phyloP scores from a whole-genome alignment of 2,888 invertebrate genomes.

The Pherbina coryleti region DNA sequence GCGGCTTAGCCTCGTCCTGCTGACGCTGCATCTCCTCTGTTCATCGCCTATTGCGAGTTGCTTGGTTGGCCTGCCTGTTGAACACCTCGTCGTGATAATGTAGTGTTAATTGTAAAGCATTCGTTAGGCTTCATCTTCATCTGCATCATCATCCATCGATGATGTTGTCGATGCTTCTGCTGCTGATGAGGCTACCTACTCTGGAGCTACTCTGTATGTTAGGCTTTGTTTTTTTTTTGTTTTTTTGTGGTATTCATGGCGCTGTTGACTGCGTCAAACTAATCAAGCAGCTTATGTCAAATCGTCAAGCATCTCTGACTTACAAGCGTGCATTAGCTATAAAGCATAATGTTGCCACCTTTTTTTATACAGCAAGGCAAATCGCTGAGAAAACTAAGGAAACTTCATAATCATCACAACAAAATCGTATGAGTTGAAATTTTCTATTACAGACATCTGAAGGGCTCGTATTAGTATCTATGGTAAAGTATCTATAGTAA shows the following conservation, averaged over 20 bases:
- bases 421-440: no score
- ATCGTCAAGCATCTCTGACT: no score
- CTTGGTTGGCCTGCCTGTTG: background rate
- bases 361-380: no score
- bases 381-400: no score
- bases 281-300: background rate
- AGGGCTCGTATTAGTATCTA: no score
- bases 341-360: no score
- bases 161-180: constrained; percentile 20
- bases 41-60: background rate
- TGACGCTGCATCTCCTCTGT: background rate
- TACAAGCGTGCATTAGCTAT: no score
- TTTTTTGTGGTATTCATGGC: background rate
- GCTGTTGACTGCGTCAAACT: background rate
- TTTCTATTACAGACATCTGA: no score
- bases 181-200: constrained; percentile 21
- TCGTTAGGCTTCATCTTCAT: constrained; percentile 51
- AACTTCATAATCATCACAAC: no score
- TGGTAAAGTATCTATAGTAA: no score
- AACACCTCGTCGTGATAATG: constrained; percentile 43
- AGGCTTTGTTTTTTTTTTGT: background rate
- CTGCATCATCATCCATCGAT: constrained; percentile 20
- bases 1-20: background rate
- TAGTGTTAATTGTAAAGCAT: constrained; percentile 50
- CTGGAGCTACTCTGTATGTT: background rate